These are phyloP conservation scores for Saxidomus purpurata DNA, from an alignment of 1,140 invertebrate genomes.

Conservation along the genomic window DNA sequence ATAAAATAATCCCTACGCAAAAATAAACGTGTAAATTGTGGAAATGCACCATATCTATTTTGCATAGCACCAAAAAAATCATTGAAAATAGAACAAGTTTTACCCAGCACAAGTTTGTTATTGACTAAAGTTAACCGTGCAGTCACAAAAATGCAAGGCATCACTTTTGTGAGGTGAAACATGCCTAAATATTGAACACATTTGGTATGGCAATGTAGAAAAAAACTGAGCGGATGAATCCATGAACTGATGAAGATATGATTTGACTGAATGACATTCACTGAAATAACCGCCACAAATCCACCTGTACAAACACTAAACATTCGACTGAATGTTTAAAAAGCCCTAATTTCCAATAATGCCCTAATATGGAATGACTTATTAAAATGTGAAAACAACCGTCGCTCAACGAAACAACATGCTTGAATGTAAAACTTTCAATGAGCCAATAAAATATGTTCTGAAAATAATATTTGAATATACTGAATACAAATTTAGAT, in stretches of 20 bases:
- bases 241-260: too few relatives aligned
- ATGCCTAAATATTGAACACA: background rate
- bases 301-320: background rate
- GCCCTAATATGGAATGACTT: slow-evolving; percentile 21
- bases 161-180: background rate
- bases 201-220: background rate
- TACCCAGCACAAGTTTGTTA: background rate
- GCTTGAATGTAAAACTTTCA: too few relatives aligned
- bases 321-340: background rate
- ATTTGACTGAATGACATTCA: too few relatives aligned
- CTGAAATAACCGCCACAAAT: background rate
- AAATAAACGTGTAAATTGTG: too few relatives aligned
- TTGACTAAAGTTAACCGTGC: too few relatives aligned
- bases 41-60: background rate
- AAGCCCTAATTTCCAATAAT: background rate
- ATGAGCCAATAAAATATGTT: too few relatives aligned
- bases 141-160: background rate
- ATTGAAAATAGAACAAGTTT: background rate
- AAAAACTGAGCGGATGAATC: background rate
- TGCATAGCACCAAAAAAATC: background rate
- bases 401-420: background rate
- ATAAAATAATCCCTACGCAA: too few relatives aligned
- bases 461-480: too few relatives aligned
- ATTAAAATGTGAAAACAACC: background rate
- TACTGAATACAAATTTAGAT: too few relatives aligned